A percentile compares a stretch with the other conserved stretches of the same genome.
Conservation (phyloP, 2,797 vertebrate species). For the Echiichthys vipera region DNA sequence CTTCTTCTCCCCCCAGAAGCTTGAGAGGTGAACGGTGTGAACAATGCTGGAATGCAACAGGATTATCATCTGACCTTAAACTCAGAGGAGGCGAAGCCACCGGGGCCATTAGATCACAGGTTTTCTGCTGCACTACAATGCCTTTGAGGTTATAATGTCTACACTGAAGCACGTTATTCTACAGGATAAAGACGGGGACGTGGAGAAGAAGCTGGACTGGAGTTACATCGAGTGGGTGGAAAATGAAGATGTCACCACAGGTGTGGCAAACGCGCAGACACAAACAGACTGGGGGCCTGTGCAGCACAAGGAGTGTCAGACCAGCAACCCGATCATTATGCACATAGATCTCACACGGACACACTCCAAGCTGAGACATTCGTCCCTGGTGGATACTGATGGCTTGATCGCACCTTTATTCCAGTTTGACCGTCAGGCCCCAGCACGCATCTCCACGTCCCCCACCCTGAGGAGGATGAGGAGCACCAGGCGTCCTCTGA, state of each 20-base stretch:
- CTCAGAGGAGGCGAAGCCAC: constrained; percentile 47
- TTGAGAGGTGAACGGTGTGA: constrained; percentile 54
- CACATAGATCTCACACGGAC: constrained; percentile 80
- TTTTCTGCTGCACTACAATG: constrained; percentile 75
- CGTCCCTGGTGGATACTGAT: constrained; percentile 63
- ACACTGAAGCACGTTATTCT: constrained; percentile 78
- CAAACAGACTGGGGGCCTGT: constrained; percentile 72
- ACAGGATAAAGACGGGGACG: constrained; percentile 74
- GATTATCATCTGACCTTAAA: constrained; percentile 72
- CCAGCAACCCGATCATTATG: constrained; percentile 80
- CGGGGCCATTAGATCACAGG: constrained; percentile 45
- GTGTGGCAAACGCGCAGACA: constrained; percentile 70
- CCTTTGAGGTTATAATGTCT: constrained; percentile 80
- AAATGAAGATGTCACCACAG: constrained; percentile 60
- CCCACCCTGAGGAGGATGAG: constrained; percentile 90
- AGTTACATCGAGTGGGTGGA: constrained; percentile 81
- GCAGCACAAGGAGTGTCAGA: constrained; percentile 82
- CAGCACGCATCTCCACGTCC: constrained; percentile 90
- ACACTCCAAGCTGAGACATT: constrained; percentile 73
- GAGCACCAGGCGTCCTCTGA: constrained; percentile 73
- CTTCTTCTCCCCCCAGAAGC: constrained; percentile 46
- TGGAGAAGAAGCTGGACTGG: constrained; percentile 79
- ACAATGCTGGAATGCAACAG: constrained; percentile 70
- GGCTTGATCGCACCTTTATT: constrained; percentile 68
- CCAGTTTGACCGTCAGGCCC: constrained; percentile 89